Base-by-base conservation (phyloP, 1,140 invertebrate species). In the Zelostemma sp. region DNA sequence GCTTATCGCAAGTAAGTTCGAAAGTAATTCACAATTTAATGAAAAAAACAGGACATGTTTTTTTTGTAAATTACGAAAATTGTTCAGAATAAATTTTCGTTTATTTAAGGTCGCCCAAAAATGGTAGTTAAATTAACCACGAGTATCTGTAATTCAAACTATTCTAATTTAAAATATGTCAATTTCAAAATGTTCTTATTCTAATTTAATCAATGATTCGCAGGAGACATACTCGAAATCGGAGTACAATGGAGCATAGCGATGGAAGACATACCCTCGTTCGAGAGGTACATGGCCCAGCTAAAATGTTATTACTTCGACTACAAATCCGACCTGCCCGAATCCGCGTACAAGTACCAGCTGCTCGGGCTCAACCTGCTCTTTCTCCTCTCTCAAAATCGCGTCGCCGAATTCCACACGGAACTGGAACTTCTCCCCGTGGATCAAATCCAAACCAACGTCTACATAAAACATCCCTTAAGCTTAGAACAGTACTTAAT, bases 381-480 rank as follows among this genome's bases (percentile, higher is more conserved):
- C 17, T 97, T 96, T 84, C 86, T 99, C n/a, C 83, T 99, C 0
- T 96, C 97, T 3, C 95, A 97, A 85, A 99, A 99, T 82, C 88
- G 96, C 79, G 93, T 99, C 0, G 97, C 97, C 1, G 98, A 99
- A 82, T 99, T 99, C 85, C 98, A 99, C 79, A 99, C 97, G 5
- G 97, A 99, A 84, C 83, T 99, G 51, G 98, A 99, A 82, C 86
- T 97, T 14, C 86, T 99, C n/a, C 93, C 96, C 2, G 91, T 94
- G 25, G 94, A 97, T 83, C 92, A 95, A 49, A 93, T 99, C 74
- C 93, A 97, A 80, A 91, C 90, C 25, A 98, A 99, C 81, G 91
- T 96, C 48, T 99, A 98, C 82, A 97, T 99, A 28, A 90, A 91
- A 66, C 96, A 98, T 82, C 97, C 98, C 0, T 88, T 99, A 0